These are phyloP conservation scores for Sphaerophoria taeniata DNA, from an alignment of 2,888 invertebrate genomes.

Conservation along the genomic window DNA sequence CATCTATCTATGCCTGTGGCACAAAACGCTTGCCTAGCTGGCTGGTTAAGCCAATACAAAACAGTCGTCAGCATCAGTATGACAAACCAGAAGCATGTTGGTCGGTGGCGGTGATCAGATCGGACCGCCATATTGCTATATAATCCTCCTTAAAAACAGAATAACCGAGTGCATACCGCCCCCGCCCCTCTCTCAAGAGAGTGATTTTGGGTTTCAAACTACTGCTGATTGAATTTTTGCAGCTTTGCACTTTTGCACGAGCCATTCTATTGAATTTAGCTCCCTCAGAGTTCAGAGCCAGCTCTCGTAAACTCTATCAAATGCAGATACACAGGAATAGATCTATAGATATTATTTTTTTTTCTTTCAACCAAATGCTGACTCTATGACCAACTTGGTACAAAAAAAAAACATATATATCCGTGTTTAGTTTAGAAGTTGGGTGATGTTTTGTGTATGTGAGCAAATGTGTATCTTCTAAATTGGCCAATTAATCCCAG, in stretches of 20 bases:
- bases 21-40: background rate
- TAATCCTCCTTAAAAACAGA: conserved; percentile 1
- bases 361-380: background rate
- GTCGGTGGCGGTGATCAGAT: background rate
- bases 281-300: background rate
- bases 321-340: conserved; percentile 6
- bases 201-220: conserved; percentile 34
- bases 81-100: conserved; percentile 27
- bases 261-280: conserved; percentile 62
- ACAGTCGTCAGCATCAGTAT: conserved; percentile 46
- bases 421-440: conserved; percentile 43
- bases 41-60: background rate
- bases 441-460: conserved; percentile 54
- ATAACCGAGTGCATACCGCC: background rate
- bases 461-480: conserved; percentile 73
- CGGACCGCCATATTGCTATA: conserved; percentile 7
- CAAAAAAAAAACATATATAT: conserved; percentile 35
- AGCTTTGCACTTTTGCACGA: conserved; percentile 73
- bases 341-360: background rate
- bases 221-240: conserved; percentile 68
- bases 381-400: conserved; percentile 16
- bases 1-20: background rate
- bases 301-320: conserved; percentile 3
- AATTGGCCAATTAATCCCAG: conserved; percentile 75
- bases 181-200: conserved; percentile 26